Evolutionary conservation across 1,140 invertebrate genomes (phyloP).

Genomic region (Drosophila rufa): DNA sequence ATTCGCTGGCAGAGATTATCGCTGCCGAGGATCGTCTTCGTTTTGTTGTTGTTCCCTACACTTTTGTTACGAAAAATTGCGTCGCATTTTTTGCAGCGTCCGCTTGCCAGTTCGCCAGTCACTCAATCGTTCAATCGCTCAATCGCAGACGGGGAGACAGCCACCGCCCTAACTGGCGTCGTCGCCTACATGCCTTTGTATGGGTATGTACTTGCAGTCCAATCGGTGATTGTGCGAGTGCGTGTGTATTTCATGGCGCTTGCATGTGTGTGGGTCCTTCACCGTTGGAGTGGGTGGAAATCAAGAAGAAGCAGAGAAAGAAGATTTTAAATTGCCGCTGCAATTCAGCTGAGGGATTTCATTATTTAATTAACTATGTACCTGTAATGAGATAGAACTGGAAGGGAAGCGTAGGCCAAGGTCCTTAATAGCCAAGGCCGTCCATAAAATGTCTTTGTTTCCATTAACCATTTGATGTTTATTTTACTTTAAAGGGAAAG

Average conservation of each 20-base stretch:
- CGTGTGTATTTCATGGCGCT: slow-evolving; percentile 11
- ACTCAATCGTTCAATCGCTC: slow-evolving; percentile 35
- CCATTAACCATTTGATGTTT: neutral
- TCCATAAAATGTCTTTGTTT: neutral
- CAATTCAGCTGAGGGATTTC: slow-evolving; percentile 18
- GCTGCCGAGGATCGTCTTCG: slow-evolving; percentile 51
- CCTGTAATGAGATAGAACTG: neutral
- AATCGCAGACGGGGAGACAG: slow-evolving; percentile 58
- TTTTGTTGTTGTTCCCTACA: slow-evolving; percentile 45
- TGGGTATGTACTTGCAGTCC: slow-evolving; percentile 43
- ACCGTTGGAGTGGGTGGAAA: slow-evolving; percentile 38
- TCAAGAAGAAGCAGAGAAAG: slow-evolving; percentile 10
- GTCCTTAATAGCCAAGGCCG: neutral
- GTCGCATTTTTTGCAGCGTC: slow-evolving; percentile 61
- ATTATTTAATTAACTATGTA: slow-evolving; percentile 6
- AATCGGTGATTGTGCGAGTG: slow-evolving; percentile 7
- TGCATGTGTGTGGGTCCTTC: slow-evolving; percentile 42
- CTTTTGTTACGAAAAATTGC: slow-evolving; percentile 67
- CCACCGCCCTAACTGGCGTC: slow-evolving; percentile 79
- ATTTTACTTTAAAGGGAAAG: too few relatives aligned
- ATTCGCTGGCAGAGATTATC: slow-evolving; percentile 43
- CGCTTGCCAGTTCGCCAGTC: slow-evolving; percentile 22
- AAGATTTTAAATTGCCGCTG: slow-evolving; percentile 28
- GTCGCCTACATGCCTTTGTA: slow-evolving; percentile 64
- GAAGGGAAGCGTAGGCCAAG: too few relatives aligned